Conservation (phyloP, 2,888 invertebrate genomes). For the Agonopterix alstromeriana region DNA sequence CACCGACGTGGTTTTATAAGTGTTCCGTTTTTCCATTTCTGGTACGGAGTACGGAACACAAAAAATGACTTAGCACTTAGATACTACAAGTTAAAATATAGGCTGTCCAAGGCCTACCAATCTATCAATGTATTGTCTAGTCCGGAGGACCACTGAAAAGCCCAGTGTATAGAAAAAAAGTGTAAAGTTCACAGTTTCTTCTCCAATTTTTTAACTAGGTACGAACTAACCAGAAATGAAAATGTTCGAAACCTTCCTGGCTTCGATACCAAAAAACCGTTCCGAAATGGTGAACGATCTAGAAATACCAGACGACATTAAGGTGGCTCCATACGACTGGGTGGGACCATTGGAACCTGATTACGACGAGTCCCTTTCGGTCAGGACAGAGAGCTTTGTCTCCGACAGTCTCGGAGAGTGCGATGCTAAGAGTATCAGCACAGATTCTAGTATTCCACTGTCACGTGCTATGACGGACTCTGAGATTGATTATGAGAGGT, state of each 20-base stretch:
- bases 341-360: constrained; percentile 26
- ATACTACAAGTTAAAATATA: no score
- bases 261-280: constrained; percentile 50
- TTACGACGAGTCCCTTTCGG: constrained; percentile 19
- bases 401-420: constrained; percentile 29
- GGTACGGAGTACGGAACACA: no score
- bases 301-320: constrained; percentile 42
- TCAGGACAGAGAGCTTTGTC: constrained; percentile 33
- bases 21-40: no score
- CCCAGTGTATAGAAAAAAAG: no score
- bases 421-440: constrained; percentile 30
- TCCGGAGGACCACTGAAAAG: no score
- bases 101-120: no score
- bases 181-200: no score
- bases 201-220: no score
- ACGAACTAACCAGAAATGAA: constrained; percentile 23
- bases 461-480: constrained; percentile 65
- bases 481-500: constrained; percentile 55
- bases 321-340: constrained; percentile 43
- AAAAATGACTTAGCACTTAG: no score
- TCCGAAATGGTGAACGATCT: constrained; percentile 50
- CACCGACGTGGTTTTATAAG: no score
- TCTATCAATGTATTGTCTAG: no score
- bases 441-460: constrained; percentile 48
- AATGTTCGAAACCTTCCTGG: constrained; percentile 46